Evolutionary conservation across 2,888 invertebrate genomes (phyloP), one percentile per base, ranked within the genome.

Genomic region (Trachelus stipa): DNA sequence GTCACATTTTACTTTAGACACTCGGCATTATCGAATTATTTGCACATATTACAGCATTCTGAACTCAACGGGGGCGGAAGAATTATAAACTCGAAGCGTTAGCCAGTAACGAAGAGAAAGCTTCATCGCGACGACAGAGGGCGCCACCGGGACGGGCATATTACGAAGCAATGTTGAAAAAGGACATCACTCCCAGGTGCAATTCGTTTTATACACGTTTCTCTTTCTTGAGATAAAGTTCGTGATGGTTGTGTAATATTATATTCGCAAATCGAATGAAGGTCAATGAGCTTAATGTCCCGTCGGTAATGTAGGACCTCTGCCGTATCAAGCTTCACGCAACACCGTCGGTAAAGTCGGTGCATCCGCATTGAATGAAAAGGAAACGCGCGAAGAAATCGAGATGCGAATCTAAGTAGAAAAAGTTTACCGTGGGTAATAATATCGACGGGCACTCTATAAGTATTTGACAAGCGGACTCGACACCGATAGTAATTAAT

Each of bases 1-100:
- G 23, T 56, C 56, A 56, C 56, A 56, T 56, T 56, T 56, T 56
- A 56, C 9, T 15, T 56, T 56, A 56, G 56, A 56, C 56, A 56
- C 56, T 56, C 69, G 85, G 85, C 87, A 87, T 86, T 86, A 86
- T 87, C 86, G 88, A 89, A 89, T 89, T 88, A 87, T 88, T 87
- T 89, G 88, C 89, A 88, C 87, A 86, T 85, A 87, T 86, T 88
- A 87, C 86, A 87, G 85, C 83, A 81, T 81, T 79, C 78, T 79
- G 80, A 78, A 79, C 77, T 80, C 82, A 83, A 83, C 34, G 40
- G 75, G 68, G 35, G 68, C 30, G 56, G 31, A 23, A 30, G 56
- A 30, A 56, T 12, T 11, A 12, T 23, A 33, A 56, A 33, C 34
- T 34, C 71, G 56, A 77, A 77, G 77, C 77, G 34, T 77, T 71